Evolutionary conservation across 1,140 invertebrate species (phyloP).

Genomic region (Caenorhabditis briggsae): DNA sequence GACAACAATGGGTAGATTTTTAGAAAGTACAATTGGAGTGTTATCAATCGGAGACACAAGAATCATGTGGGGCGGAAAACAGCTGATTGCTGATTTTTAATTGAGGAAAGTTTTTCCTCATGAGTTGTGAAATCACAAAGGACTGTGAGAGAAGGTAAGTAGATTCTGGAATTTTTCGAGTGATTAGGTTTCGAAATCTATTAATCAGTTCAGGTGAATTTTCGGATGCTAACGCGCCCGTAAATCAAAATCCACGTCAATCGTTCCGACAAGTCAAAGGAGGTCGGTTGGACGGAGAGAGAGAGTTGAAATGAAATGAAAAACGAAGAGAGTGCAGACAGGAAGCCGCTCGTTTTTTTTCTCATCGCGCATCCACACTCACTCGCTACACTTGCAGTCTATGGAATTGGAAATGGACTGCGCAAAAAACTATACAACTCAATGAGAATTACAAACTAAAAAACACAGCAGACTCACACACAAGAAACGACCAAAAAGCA

Average conservation of each 20-base stretch:
- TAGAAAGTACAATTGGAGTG: neutral
- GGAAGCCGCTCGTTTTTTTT: slow-evolving; percentile 25
- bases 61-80: slow-evolving; percentile 37
- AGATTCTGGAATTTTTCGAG: no score
- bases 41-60: slow-evolving; percentile 22
- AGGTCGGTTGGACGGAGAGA: neutral
- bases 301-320: neutral
- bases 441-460: neutral
- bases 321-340: slow-evolving; percentile 19
- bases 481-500: no score
- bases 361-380: neutral
- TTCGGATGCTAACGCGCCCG: no score
- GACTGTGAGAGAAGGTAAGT: neutral
- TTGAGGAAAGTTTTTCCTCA: neutral
- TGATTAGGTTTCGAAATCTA: no score
- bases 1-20: neutral
- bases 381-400: slow-evolving; percentile 1
- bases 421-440: neutral
- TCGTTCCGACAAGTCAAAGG: neutral
- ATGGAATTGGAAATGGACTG: neutral
- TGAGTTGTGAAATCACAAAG: neutral
- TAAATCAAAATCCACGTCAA: neutral
- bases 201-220: neutral
- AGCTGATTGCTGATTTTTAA: slow-evolving; percentile 25
- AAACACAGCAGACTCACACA: neutral